Percentiles rank a stretch among this genome's conserved stretches.
These are phyloP conservation scores for Ruditapes philippinarum DNA, from an alignment of 1,140 invertebrate genomes.

Conservation along the genomic window DNA sequence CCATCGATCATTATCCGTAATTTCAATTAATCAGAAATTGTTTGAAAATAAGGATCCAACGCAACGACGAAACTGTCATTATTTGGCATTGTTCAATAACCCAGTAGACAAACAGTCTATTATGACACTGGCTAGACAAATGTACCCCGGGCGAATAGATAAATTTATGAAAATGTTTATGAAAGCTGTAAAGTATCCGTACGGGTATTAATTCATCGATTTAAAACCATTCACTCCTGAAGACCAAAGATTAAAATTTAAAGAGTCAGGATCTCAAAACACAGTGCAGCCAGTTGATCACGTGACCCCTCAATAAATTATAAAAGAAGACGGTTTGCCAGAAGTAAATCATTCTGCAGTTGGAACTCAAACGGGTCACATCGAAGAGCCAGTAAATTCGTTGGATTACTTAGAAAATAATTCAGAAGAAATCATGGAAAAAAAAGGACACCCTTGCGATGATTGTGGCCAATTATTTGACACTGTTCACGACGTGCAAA, in stretches of 20 bases:
- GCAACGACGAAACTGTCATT: conserved; percentile 57
- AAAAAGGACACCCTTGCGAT: too few species aligned
- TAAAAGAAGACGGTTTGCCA: too few species aligned
- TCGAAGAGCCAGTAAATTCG: too few species aligned
- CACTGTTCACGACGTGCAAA: too few species aligned
- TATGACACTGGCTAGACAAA: conserved; percentile 65
- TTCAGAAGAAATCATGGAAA: too few species aligned
- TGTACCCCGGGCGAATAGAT: conserved; percentile 48
- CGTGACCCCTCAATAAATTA: too few species aligned
- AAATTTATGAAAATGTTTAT: conserved; percentile 25
- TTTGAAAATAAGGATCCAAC: conserved; percentile 59
- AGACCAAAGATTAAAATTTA: neutral
- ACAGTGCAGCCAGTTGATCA: neutral
- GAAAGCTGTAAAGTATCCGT: conserved; percentile 11
- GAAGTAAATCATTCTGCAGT: too few species aligned
- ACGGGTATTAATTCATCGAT: conserved; percentile 55
- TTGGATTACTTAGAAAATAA: too few species aligned
- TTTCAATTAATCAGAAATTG: conserved; percentile 55
- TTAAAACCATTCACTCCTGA: conserved; percentile 58
- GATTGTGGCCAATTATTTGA: too few species aligned
- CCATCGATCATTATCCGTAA: conserved; percentile 52
- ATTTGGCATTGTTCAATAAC: conserved; percentile 41
- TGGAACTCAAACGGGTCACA: neutral
- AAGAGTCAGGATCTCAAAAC: neutral
- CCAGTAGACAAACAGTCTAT: conserved; percentile 60